phyloP scores from a whole-genome alignment of 2,888 invertebrate species.

The Aphidius colemani region DNA sequence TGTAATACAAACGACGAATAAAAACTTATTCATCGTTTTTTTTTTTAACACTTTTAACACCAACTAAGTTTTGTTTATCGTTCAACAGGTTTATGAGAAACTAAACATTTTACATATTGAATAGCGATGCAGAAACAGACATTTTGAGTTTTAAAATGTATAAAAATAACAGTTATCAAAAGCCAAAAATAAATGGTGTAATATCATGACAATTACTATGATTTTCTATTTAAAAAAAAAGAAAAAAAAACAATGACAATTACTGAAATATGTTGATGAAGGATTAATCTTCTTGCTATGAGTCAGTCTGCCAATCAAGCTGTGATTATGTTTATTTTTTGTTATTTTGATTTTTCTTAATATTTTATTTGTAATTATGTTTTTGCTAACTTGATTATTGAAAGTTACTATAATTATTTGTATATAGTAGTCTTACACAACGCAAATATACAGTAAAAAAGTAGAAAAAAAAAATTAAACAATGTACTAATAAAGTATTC shows the following conservation, averaged over 20 bases:
- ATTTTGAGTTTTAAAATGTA: neutral
- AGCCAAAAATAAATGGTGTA: constrained; percentile 3
- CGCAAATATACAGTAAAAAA: no score
- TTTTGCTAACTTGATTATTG: no score
- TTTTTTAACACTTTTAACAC: no score
- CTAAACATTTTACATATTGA: constrained; percentile 19
- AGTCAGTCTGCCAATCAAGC: constrained; percentile 56
- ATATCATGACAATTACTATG: constrained; percentile 6
- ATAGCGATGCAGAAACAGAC: constrained; percentile 27
- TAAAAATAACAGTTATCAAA: constrained; percentile 32
- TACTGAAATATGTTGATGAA: constrained; percentile 37
- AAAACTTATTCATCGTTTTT: no score
- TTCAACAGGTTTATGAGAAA: no score
- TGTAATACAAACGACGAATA: no score
- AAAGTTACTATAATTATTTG: no score
- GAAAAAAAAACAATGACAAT: constrained; percentile 29
- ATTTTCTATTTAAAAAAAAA: constrained; percentile 31
- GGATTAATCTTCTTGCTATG: neutral
- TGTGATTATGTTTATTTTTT: constrained; percentile 59
- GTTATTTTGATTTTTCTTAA: constrained; percentile 45
- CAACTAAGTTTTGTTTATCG: no score
- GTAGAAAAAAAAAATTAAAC: no score
- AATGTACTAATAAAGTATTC: no score
- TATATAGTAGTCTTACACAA: no score
- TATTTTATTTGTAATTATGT: no score